Percentiles rank a stretch among this genome's conserved stretches.
Evolutionary conservation across 2,888 invertebrate genomes (phyloP).

Genomic region (Trichogramma evanescens): DNA sequence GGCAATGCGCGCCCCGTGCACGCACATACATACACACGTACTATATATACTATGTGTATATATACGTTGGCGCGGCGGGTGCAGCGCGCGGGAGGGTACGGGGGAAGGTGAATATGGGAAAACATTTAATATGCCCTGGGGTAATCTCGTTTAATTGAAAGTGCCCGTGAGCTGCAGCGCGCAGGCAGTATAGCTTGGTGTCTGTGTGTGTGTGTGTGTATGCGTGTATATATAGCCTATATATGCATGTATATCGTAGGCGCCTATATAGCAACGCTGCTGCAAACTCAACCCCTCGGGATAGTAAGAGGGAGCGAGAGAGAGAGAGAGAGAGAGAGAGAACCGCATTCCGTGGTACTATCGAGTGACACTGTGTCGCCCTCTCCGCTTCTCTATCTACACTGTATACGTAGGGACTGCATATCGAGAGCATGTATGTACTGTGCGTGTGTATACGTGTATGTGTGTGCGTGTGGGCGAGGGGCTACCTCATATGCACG

Average conservation of each 20-base stretch:
- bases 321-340: not conserved
- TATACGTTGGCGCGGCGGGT: not conserved
- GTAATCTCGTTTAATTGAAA: slow-evolving; percentile 21
- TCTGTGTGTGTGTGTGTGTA: no score
- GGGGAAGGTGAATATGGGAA: slow-evolving; percentile 11
- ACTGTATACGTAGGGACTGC: no score
- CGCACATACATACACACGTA: no score
- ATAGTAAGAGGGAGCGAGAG: not conserved
- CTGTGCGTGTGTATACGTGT: no score
- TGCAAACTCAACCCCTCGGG: not conserved
- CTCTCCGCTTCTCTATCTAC: slow-evolving; percentile 6
- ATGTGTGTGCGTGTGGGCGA: no score
- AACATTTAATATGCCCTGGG: slow-evolving; percentile 18
- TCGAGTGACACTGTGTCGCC: slow-evolving; percentile 27
- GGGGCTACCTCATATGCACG: no score
- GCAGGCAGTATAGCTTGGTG: no score
- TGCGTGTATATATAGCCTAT: no score
- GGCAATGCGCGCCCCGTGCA: no score
- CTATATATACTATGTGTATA: not conserved
- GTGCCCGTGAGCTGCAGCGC: not conserved
- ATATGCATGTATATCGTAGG: not conserved
- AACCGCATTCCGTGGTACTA: slow-evolving; percentile 4
- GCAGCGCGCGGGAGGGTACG: not conserved
- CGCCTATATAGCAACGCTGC: not conserved
- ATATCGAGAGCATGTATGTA: no score